phyloP scores from a whole-genome alignment of 2,888 invertebrate species.

The Formica aserva region DNA sequence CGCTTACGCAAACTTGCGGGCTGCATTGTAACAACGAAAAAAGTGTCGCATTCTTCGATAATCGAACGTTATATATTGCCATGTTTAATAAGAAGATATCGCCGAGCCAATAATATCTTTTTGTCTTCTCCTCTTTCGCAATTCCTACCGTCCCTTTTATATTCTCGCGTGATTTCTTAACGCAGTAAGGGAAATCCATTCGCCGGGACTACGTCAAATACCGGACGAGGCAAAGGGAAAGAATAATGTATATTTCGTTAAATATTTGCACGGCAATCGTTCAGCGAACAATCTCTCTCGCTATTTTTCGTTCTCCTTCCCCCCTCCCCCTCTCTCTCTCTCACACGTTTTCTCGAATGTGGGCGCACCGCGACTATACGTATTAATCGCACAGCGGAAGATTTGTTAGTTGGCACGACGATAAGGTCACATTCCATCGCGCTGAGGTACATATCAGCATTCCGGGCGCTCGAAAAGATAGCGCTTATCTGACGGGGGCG shows the following conservation, averaged over 20 bases:
- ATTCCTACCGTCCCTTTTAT: not conserved
- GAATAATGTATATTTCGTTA: constrained; percentile 58
- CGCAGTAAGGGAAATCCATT: constrained; percentile 9
- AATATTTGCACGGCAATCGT: constrained; percentile 62
- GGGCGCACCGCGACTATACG: constrained; percentile 9
- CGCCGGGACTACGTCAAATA: constrained; percentile 30
- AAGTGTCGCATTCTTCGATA: not conserved
- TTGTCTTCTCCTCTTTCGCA: not conserved
- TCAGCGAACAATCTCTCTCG: constrained; percentile 26
- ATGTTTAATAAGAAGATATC: constrained; percentile 24
- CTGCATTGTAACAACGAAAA: not conserved
- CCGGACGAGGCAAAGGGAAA: constrained; percentile 11
- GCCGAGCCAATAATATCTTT: not conserved
- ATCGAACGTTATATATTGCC: constrained; percentile 1
- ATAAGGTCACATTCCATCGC: constrained; percentile 76
- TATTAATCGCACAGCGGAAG: constrained; percentile 58
- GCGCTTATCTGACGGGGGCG: constrained; percentile 57
- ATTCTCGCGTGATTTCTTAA: constrained; percentile 27
- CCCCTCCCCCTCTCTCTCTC: not conserved
- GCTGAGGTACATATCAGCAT: constrained; percentile 59
- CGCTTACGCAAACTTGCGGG: not conserved
- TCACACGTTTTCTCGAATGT: not conserved
- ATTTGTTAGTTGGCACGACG: constrained; percentile 74
- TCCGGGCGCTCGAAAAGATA: constrained; percentile 63
- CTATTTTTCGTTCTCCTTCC: not conserved